phyloP scores from a whole-genome alignment of 2,113 vertebrate genomes.

The Vidua chalybeata region DNA sequence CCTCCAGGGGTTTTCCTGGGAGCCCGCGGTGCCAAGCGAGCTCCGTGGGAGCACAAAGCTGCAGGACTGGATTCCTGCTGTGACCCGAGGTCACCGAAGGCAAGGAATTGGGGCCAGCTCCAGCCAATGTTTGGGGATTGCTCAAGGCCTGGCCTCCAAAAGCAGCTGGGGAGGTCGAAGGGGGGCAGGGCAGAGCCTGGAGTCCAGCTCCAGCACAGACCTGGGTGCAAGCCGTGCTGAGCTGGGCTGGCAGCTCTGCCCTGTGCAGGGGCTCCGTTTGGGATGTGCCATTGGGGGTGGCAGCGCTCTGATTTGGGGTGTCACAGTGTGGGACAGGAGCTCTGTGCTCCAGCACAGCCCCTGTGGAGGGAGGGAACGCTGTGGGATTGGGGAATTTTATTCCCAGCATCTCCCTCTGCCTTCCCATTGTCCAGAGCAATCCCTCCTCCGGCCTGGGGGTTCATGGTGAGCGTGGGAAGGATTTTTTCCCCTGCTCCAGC shows the following conservation, averaged over 20 bases:
- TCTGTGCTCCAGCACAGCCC: fast-evolving
- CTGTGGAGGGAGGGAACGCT: fast-evolving
- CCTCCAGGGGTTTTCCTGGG: fast-evolving
- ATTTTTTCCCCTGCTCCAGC: not conserved
- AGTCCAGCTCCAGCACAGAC: fast-evolving
- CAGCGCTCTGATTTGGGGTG: not conserved
- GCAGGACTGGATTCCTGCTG: not conserved
- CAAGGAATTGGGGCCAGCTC: not conserved
- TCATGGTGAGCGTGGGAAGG: not conserved
- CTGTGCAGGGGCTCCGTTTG: fast-evolving
- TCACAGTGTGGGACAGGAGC: fast-evolving
- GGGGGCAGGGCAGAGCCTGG: not conserved
- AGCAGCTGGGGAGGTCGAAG: not conserved
- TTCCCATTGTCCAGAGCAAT: not conserved
- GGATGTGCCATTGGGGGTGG: fast-evolving
- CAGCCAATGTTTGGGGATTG: not conserved
- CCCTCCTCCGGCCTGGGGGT: not conserved
- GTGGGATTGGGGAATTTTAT: not conserved
- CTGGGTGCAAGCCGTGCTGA: fast-evolving
- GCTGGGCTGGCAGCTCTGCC: not conserved
- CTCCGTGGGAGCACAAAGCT: not conserved
- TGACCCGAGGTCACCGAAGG: not conserved
- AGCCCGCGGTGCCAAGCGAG: fast-evolving
- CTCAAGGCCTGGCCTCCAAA: not conserved
- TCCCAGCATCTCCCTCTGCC: not conserved